A percentile compares a stretch with the other conserved stretches of the same genome.
Conservation (phyloP, 2,888 invertebrate genomes). For the Lasius fuliginosus region DNA sequence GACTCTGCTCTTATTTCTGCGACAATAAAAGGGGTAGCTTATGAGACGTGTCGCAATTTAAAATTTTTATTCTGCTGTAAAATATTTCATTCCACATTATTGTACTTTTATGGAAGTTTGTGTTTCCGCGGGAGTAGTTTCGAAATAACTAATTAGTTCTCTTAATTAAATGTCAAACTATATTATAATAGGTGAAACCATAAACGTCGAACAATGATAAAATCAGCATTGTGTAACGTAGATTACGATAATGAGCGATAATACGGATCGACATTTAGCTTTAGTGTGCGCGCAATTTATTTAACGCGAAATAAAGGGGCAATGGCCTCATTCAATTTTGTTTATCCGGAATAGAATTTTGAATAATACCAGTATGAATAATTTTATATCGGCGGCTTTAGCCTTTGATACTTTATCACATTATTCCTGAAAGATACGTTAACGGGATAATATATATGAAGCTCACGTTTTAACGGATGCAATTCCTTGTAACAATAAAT, state of each 20-base stretch:
- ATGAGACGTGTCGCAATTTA: conserved; percentile 57
- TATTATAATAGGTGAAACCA: neutral
- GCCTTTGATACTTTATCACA: neutral
- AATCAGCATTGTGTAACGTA: neutral
- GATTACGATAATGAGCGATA: neutral
- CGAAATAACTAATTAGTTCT: neutral
- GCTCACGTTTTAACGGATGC: neutral
- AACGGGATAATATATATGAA: neutral
- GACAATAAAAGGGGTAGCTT: conserved; percentile 69
- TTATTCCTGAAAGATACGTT: neutral
- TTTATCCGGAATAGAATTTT: conserved; percentile 2
- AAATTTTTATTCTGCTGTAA: conserved; percentile 40
- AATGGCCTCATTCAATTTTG: neutral
- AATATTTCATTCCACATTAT: conserved; percentile 71
- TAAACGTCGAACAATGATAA: neutral
- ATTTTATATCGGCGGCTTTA: neutral
- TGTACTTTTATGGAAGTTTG: conserved; percentile 28
- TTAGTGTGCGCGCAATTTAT: neutral
- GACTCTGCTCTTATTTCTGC: conserved; percentile 13
- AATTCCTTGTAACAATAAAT: conserved; percentile 13
- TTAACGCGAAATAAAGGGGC: neutral
- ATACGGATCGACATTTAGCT: neutral
- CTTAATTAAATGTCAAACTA: conserved; percentile 6
- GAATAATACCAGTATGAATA: neutral
- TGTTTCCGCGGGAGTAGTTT: neutral